Evolutionary conservation across 1,140 invertebrate species (phyloP).

Genomic region (Holotrichia oblita): DNA sequence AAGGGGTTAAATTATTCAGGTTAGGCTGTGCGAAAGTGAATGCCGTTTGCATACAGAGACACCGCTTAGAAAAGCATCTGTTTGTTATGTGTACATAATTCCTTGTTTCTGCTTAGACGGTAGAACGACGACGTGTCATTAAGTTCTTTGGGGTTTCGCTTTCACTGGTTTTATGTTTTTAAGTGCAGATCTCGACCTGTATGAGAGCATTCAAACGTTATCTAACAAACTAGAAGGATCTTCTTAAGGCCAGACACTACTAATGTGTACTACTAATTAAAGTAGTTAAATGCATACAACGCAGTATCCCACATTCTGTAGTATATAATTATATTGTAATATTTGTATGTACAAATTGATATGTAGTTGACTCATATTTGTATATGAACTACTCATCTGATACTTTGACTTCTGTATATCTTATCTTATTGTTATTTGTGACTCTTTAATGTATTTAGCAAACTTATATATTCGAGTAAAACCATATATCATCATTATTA

Average conservation of each 20-base stretch:
- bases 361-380: too few relatives aligned
- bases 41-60: conserved; percentile 18
- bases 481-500: too few relatives aligned
- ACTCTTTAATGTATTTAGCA: too few relatives aligned
- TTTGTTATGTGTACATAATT: conserved; percentile 37
- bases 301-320: too few relatives aligned
- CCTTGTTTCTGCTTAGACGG: conserved; percentile 4
- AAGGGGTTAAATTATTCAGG: conserved; percentile 28
- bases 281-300: too few relatives aligned
- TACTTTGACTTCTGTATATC: too few relatives aligned
- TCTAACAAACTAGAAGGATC: not conserved
- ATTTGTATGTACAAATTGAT: too few relatives aligned
- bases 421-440: too few relatives aligned
- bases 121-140: conserved; percentile 20
- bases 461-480: too few relatives aligned
- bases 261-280: too few relatives aligned
- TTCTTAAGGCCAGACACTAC: not conserved
- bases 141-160: conserved; percentile 14
- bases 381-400: too few relatives aligned
- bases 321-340: too few relatives aligned
- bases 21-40: conserved; percentile 22
- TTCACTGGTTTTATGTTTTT: conserved; percentile 28
- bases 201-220: not conserved
- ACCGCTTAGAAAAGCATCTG: conserved; percentile 19
- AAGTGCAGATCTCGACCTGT: not conserved